Evolutionary conservation across 2,797 vertebrate genomes (phyloP).

Genomic region (Periparus ater): DNA sequence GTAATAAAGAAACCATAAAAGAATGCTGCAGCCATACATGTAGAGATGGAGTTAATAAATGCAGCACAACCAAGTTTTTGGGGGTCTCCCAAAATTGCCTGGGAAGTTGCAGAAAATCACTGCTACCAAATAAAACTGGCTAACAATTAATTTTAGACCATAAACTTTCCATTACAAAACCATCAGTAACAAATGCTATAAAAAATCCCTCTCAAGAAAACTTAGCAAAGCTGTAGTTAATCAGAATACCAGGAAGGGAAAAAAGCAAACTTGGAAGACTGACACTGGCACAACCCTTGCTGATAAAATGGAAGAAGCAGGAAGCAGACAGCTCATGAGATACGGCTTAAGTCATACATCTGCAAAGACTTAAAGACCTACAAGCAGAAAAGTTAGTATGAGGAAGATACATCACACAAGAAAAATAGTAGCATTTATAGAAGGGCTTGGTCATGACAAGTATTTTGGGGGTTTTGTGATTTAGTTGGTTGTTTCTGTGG

Average conservation of each 20-base stretch:
- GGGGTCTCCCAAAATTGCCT: not conserved
- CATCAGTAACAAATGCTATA: not conserved
- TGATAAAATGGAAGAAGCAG: conserved; percentile 31
- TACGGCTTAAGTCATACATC: not conserved
- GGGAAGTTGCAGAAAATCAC: conserved; percentile 9
- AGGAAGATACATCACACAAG: not conserved
- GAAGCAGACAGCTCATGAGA: not conserved
- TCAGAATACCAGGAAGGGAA: conserved; percentile 27
- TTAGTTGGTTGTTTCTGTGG: not conserved
- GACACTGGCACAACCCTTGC: conserved; percentile 7
- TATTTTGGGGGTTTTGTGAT: not conserved
- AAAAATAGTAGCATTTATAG: not conserved
- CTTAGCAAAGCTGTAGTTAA: not conserved
- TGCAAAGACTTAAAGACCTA: not conserved
- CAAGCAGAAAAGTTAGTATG: not conserved
- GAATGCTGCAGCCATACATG: not conserved
- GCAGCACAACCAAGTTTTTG: not conserved
- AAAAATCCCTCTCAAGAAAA: not conserved
- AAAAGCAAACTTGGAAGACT: conserved; percentile 11
- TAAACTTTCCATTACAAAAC: conserved; percentile 13
- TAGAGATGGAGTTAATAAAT: not conserved
- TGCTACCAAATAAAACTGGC: conserved; percentile 24
- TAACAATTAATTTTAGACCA: conserved; percentile 10
- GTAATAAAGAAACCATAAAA: not conserved
- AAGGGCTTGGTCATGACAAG: not conserved